Conservation (phyloP, 30 jellyfish, hydroid and myxozoan species). For the Chironex yamaguchii region DNA sequence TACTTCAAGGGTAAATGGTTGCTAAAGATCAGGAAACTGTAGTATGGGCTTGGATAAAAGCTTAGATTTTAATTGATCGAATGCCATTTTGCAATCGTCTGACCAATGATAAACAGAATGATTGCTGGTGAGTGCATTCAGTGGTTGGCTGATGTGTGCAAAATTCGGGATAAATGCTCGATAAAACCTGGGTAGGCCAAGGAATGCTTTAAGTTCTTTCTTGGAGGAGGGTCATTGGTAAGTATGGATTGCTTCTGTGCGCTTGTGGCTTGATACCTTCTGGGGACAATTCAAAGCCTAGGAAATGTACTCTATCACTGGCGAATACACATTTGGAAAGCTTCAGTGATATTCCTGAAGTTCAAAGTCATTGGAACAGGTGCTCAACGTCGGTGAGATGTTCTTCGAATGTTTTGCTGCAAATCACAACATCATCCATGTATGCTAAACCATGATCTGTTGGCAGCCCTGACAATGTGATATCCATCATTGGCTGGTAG, state of each 20-base stretch:
- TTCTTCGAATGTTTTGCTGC: conserved; percentile 7
- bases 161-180: neutral
- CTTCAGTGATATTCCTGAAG: conserved; percentile 32
- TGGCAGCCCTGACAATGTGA: conserved; percentile 6
- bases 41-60: neutral
- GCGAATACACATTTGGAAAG: conserved; percentile 29
- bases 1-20: conserved; percentile 17
- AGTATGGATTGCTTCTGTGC: too few relatives aligned
- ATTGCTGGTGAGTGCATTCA: neutral
- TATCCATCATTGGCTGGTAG: conserved; percentile 46
- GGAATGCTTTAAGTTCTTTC: neutral
- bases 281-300: conserved; percentile 17
- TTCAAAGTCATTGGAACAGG: conserved; percentile 3
- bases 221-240: too few relatives aligned
- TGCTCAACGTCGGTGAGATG: conserved; percentile 15
- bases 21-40: conserved; percentile 7
- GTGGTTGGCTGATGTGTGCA: conserved; percentile 11
- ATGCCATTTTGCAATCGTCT: conserved; percentile 1
- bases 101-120: neutral
- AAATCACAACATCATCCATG: conserved; percentile 63
- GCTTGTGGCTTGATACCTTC: conserved; percentile 23
- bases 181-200: conserved; percentile 7
- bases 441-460: conserved; percentile 6
- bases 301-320: neutral
- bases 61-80: neutral